These are phyloP conservation scores for Panthera tigris DNA, from an alignment of 2,113 vertebrate species.

Conservation along the genomic window DNA sequence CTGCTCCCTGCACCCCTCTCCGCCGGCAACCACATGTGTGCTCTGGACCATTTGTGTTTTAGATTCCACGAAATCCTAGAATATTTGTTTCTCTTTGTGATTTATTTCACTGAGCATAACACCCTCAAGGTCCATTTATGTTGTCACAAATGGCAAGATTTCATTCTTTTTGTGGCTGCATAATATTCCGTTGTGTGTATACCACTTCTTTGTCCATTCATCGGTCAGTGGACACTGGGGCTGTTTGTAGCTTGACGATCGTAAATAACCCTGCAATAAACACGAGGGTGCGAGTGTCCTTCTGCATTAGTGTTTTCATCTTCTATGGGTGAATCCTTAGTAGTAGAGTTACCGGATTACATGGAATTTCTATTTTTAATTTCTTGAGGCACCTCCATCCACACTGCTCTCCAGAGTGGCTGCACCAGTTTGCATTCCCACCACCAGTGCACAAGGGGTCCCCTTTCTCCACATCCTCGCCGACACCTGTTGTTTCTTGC, in stretches of 20 bases:
- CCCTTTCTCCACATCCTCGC: neutral
- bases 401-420: neutral
- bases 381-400: neutral
- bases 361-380: neutral
- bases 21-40: neutral
- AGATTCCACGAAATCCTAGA: neutral
- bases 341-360: neutral
- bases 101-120: neutral
- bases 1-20: neutral
- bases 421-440: neutral
- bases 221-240: neutral
- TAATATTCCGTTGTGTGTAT: neutral
- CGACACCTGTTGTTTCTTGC: neutral
- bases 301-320: neutral
- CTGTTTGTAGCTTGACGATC: neutral
- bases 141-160: neutral
- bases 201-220: neutral
- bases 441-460: neutral
- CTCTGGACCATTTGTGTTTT: neutral
- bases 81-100: neutral
- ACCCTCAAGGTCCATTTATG: neutral
- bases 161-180: neutral
- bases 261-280: neutral
- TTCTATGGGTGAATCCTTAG: neutral
- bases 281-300: neutral